These are phyloP conservation scores for Isichthys henryi DNA, from an alignment of 2,113 vertebrate species.

Conservation along the genomic window DNA sequence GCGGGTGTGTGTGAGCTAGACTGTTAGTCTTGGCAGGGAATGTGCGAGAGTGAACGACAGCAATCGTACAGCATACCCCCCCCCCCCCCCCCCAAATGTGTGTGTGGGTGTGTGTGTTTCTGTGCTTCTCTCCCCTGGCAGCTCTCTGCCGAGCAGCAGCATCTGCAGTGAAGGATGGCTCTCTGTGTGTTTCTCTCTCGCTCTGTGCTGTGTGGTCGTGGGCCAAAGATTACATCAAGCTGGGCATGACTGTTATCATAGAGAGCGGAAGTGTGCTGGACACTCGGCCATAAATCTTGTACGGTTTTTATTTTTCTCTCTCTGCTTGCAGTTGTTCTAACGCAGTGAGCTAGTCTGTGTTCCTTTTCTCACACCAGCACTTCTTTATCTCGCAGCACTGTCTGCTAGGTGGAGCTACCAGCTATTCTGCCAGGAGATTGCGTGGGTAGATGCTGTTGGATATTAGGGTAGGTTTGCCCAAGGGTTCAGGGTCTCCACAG, in stretches of 20 bases:
- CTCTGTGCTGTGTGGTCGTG: background rate
- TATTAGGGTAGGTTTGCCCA: background rate
- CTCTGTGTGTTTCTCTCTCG: background rate
- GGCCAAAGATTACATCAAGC: constrained; percentile 4
- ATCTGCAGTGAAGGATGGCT: background rate
- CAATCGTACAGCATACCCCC: background rate
- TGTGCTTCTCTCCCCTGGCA: background rate
- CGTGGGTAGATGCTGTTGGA: background rate
- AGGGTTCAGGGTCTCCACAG: background rate
- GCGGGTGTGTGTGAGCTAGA: background rate
- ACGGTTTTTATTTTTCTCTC: background rate
- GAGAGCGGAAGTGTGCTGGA: background rate
- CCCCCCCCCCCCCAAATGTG: background rate
- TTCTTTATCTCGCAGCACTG: background rate
- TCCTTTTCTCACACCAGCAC: background rate
- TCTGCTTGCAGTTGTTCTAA: background rate
- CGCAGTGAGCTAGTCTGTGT: no score
- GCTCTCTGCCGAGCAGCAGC: background rate
- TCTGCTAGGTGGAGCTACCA: background rate
- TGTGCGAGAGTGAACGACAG: background rate
- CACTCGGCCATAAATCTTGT: background rate
- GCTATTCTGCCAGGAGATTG: background rate
- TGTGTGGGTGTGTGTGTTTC: background rate
- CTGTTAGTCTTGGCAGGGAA: background rate
- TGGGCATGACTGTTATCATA: background rate